These are phyloP conservation scores for Polydrusus pterygomalis DNA, from an alignment of 2,888 invertebrate species.

Conservation along the genomic window DNA sequence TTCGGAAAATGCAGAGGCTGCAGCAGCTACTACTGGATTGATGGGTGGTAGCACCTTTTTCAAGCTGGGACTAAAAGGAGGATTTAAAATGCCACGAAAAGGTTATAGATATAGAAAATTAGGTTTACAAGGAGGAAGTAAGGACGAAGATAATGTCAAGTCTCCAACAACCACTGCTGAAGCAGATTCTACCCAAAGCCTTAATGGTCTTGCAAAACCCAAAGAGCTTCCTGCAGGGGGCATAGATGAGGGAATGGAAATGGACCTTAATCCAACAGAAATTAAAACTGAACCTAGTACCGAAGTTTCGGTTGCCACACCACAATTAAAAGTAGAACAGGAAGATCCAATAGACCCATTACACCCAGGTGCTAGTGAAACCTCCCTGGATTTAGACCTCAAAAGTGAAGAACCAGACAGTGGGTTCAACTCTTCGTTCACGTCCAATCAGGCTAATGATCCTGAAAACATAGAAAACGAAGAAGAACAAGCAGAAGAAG, in stretches of 20 bases:
- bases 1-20: conserved; percentile 53
- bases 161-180: conserved; percentile 63
- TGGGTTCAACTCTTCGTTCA: conserved; percentile 57
- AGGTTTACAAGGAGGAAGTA: conserved; percentile 69
- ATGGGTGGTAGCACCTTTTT: conserved; percentile 67
- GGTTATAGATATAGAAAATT: conserved; percentile 62
- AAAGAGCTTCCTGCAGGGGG: conserved; percentile 37
- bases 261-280: conserved; percentile 41
- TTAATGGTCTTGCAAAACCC: conserved; percentile 50
- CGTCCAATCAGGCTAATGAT: conserved; percentile 46
- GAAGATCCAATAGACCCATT: conserved; percentile 24
- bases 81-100: conserved; percentile 53
- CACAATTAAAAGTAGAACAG: conserved; percentile 30
- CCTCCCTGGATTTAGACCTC: conserved; percentile 54
- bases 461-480: conserved; percentile 51
- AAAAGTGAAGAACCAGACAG: conserved; percentile 58
- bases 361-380: conserved; percentile 23
- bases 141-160: conserved; percentile 64
- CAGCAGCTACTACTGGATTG: conserved; percentile 63
- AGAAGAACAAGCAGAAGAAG: conserved; percentile 54
- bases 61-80: conserved; percentile 69
- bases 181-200: conserved; percentile 61
- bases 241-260: conserved; percentile 35
- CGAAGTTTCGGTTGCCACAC: conserved; percentile 4
- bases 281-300: conserved; percentile 48